Percentiles rank a stretch among this genome's conserved stretches.
phyloP scores from a whole-genome alignment of 2,797 vertebrate species.

The Trachops cirrhosus region DNA sequence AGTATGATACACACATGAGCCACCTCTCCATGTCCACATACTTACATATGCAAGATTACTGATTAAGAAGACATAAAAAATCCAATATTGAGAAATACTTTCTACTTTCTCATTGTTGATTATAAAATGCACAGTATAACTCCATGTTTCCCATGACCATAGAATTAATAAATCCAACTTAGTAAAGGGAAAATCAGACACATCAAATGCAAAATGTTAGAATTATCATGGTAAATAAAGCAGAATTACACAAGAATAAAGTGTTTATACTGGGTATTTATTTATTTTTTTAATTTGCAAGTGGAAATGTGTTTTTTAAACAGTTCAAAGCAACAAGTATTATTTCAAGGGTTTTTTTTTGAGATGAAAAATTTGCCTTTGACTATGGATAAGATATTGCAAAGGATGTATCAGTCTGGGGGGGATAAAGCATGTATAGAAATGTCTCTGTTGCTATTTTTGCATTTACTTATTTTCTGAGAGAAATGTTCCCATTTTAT shows the following conservation, averaged over 20 bases:
- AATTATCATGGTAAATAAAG: background rate
- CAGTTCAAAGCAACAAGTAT: background rate
- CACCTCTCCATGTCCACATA: background rate
- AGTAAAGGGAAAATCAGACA: background rate
- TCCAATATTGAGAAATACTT: background rate
- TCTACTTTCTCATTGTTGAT: background rate
- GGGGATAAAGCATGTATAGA: background rate
- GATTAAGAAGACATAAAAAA: background rate
- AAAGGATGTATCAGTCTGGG: background rate
- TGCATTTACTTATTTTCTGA: slow-evolving; percentile 34
- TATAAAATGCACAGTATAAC: background rate
- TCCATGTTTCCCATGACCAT: background rate
- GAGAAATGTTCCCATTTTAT: slow-evolving; percentile 19
- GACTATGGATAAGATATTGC: background rate
- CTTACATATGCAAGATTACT: background rate
- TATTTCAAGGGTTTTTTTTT: background rate
- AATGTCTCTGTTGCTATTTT: background rate
- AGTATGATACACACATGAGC: background rate
- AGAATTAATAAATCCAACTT: background rate
- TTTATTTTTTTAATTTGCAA: background rate
- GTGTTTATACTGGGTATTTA: background rate
- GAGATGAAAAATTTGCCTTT: slow-evolving; percentile 26
- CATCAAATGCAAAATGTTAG: background rate
- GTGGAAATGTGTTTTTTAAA: background rate
- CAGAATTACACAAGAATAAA: background rate